Evolutionary conservation across 2,797 vertebrate species (phyloP).

Genomic region (Vireo griseus): DNA sequence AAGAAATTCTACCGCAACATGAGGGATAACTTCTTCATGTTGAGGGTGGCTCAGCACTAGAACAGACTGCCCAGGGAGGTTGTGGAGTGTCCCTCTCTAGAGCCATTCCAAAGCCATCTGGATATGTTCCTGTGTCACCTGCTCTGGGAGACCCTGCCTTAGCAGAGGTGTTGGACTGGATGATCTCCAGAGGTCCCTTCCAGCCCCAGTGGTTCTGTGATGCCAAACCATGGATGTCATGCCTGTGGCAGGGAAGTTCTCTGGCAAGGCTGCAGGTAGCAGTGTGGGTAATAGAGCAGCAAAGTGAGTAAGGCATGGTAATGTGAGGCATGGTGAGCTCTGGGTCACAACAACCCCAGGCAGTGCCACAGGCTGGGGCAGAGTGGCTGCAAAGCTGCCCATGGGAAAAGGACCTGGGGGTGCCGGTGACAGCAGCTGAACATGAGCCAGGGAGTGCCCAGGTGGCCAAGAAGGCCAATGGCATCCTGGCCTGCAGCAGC

Average conservation of each 20-base stretch:
- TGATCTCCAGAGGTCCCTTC: background rate
- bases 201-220: background rate
- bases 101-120: background rate
- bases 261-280: background rate
- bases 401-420: background rate
- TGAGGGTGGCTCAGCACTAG: rapidly evolving
- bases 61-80: background rate
- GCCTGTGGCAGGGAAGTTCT: background rate
- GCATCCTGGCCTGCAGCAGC: background rate
- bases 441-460: background rate
- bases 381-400: background rate
- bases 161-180: rapidly evolving
- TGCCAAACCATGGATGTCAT: background rate
- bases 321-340: background rate
- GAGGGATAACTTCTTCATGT: background rate
- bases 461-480: background rate
- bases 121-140: background rate
- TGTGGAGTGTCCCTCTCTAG: background rate
- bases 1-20: background rate
- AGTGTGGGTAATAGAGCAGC: background rate
- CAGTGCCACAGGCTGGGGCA: rapidly evolving
- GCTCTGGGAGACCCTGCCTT: background rate
- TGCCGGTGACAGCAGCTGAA: background rate
- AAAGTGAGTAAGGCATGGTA: background rate
- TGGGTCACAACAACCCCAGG: background rate